Conservation (phyloP, 2,113 vertebrate genomes). For the Apaloderma vittatum region DNA sequence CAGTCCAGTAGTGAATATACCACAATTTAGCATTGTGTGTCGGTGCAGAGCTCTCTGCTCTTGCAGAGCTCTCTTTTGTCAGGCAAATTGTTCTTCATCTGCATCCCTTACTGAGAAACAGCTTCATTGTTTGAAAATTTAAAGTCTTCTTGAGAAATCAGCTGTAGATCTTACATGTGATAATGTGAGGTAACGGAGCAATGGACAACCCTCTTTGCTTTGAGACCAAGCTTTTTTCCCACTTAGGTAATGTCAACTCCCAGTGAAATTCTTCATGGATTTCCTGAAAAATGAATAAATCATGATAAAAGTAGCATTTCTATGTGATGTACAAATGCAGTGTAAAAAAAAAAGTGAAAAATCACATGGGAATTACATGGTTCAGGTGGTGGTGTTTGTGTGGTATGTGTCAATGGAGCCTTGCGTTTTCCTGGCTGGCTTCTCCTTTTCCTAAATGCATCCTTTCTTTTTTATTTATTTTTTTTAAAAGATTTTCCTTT, state of each 20-base stretch:
- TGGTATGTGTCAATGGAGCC: not conserved
- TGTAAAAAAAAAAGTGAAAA: not conserved
- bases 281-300: not conserved
- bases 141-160: not conserved
- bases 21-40: rapidly evolving
- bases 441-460: not conserved
- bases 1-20: not conserved
- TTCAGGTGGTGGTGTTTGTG: not conserved
- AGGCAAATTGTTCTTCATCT: not conserved
- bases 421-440: not conserved
- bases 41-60: not conserved
- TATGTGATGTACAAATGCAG: not conserved
- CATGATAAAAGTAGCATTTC: not conserved
- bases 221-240: not conserved
- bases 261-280: not conserved
- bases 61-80: not conserved
- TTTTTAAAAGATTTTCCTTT: not conserved
- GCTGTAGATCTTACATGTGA: not conserved
- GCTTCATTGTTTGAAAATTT: not conserved
- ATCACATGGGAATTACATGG: not conserved
- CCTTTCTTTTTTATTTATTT: not conserved
- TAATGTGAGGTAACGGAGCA: not conserved
- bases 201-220: not conserved
- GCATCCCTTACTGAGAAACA: not conserved
- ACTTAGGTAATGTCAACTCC: not conserved